Conservation (phyloP, 1,140 invertebrate species). For the Drosophila setifemur region DNA sequence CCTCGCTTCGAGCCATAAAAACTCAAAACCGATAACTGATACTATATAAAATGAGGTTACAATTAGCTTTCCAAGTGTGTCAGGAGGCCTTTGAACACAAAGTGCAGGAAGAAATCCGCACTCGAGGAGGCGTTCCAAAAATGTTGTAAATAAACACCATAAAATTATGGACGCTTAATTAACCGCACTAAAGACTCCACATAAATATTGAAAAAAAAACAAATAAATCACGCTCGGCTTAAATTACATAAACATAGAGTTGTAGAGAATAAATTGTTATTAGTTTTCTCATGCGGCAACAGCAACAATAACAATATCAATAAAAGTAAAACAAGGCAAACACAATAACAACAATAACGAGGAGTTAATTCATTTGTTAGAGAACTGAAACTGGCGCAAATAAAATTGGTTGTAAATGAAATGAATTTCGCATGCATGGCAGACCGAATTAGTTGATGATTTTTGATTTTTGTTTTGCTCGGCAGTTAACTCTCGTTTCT, state of each 20-base stretch:
- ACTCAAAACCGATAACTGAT: slow-evolving; percentile 1
- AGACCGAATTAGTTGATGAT: slow-evolving; percentile 39
- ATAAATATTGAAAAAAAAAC: slow-evolving; percentile 29
- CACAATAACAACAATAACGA: slow-evolving; percentile 23
- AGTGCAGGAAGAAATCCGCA: background rate
- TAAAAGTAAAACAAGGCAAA: slow-evolving; percentile 11
- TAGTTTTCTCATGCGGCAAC: slow-evolving; percentile 66
- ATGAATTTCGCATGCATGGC: slow-evolving; percentile 33
- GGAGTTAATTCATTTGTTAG: slow-evolving; percentile 58
- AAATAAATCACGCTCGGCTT: slow-evolving; percentile 43
- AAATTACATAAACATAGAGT: slow-evolving; percentile 54
- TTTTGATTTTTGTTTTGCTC: slow-evolving; percentile 35
- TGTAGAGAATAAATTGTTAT: slow-evolving; percentile 52
- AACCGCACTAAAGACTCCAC: slow-evolving; percentile 34
- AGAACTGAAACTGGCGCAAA: slow-evolving; percentile 33
- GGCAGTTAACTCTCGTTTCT: slow-evolving; percentile 22
- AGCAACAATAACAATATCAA: slow-evolving; percentile 40
- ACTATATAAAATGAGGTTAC: slow-evolving; percentile 4
- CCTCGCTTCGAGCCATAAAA: slow-evolving; percentile 14
- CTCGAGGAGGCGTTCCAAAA: slow-evolving; percentile 1
- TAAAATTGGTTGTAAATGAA: slow-evolving; percentile 25
- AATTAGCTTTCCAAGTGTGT: slow-evolving; percentile 21
- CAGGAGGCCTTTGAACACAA: slow-evolving; percentile 28
- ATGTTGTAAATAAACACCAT: slow-evolving; percentile 15
- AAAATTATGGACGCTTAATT: slow-evolving; percentile 55